A percentile compares a stretch with the other conserved stretches of the same genome.
Conservation (phyloP, 2,888 invertebrate species). For the Tinea pellionella region DNA sequence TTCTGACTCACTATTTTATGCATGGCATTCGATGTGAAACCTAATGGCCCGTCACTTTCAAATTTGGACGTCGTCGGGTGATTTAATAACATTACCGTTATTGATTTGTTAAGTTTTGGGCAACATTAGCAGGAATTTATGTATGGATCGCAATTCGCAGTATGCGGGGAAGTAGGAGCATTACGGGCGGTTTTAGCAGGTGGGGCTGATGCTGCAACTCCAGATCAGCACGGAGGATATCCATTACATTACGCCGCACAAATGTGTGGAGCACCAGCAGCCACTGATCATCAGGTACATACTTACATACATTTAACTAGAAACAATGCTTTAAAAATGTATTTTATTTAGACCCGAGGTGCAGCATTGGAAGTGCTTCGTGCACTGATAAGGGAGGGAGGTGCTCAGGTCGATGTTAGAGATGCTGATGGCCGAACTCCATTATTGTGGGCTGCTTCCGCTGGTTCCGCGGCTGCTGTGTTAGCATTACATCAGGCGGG, state of each 20-base stretch:
- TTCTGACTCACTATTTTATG: slow-evolving; percentile 5
- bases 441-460: slow-evolving; percentile 96
- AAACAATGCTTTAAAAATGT: neutral
- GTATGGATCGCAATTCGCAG: slow-evolving; percentile 70
- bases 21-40: neutral
- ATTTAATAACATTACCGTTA: neutral
- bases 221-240: slow-evolving; percentile 94
- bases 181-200: slow-evolving; percentile 85
- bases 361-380: slow-evolving; percentile 84
- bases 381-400: slow-evolving; percentile 79
- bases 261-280: slow-evolving; percentile 89
- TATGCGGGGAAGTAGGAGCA: slow-evolving; percentile 93
- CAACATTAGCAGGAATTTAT: too few relatives aligned
- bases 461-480: slow-evolving; percentile 93
- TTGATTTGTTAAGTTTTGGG: neutral
- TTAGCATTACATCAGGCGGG: slow-evolving; percentile 89
- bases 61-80: neutral
- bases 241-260: slow-evolving; percentile 98
- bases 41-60: neutral
- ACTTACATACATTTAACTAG: neutral
- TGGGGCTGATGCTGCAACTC: slow-evolving; percentile 87
- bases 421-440: slow-evolving; percentile 96
- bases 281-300: slow-evolving; percentile 61
- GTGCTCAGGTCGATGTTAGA: slow-evolving; percentile 84
- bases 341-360: slow-evolving; percentile 43